Base-by-base conservation (phyloP, 2,888 invertebrate genomes). In the Papilio protenor region DNA sequence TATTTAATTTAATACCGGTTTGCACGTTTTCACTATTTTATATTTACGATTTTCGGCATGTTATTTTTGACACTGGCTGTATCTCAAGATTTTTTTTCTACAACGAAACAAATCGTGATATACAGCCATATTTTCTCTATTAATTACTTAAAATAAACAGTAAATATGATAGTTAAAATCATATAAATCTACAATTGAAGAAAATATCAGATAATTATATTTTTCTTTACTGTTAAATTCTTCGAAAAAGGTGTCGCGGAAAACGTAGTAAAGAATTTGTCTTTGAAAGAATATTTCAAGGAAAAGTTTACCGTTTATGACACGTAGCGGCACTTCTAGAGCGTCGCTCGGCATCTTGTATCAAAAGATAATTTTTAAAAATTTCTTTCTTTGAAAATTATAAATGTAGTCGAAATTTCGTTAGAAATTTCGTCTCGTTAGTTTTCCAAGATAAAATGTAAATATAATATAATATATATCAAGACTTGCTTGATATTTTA, bases 261-360 rank as follows among this genome's bases (percentile, higher is more conserved):
- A 66, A 11, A 66, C 33, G 1, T 66, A 40, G n/a, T n/a, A 11
- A 66, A 66, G 40, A 40, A 66, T 66, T 66, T 18, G 40, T 66
- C 66, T 66, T 66, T 40, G n/a, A 66, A 66, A 40, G 66, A 66
- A 66, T 66, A 40, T 66, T 66, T 40, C 66, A 59, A 40, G n/a
- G 18, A n/a, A 66, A 40, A 66, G 40, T 66, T 66, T 40, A 66
- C 14, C 66, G 40, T 66, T 66, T 66, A 11, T 64, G 10, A 66
- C 66, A 64, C 33, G 64, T n/a, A 66, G 66, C 10, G 14, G 40
- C 40, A 64, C 64, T 64, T 40, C 64, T 18, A 33, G 33, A 64
- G 10, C 64, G 33, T 8, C 64, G 23, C 61, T 64, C 40, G n/a
- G 40, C 33, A 40, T 66, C 66, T 11, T 66, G 33, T 18, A 40